Evolutionary conservation across 2,113 vertebrate species (phyloP).

Genomic region (Chaetodon auriga): DNA sequence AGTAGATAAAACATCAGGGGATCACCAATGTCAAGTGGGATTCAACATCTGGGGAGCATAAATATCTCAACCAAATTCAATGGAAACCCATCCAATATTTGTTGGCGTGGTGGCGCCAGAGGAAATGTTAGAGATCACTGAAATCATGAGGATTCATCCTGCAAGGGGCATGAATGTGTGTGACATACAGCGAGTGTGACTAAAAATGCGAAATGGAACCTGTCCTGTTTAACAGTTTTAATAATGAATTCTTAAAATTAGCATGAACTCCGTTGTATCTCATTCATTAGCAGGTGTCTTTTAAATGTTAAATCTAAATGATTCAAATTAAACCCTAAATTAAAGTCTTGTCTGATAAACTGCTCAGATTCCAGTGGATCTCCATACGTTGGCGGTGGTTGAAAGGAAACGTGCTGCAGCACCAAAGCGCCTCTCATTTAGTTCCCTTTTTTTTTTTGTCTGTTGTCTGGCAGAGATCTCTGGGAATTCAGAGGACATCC

Average conservation of each 20-base stretch:
- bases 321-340: not conserved
- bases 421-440: not conserved
- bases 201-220: not conserved
- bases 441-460: not conserved
- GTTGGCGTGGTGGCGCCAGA: no score
- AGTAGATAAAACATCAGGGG: no score
- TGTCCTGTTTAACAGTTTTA: not conserved
- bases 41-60: no score
- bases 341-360: not conserved
- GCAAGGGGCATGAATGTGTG: not conserved
- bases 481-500: conserved; percentile 97
- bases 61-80: not conserved
- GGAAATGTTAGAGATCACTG: no score
- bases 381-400: not conserved
- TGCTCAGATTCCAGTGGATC: not conserved
- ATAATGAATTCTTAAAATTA: not conserved
- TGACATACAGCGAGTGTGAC: no score
- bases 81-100: not conserved
- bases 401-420: not conserved
- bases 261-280: not conserved
- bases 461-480: conserved; percentile 90
- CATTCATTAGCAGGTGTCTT: not conserved
- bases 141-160: not conserved
- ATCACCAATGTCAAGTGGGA: no score
- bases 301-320: not conserved